Percentiles rank a stretch among this genome's conserved stretches.
Evolutionary conservation across 2,797 vertebrate species (phyloP).

Genomic region (Typhlichthys eigenmanni): DNA sequence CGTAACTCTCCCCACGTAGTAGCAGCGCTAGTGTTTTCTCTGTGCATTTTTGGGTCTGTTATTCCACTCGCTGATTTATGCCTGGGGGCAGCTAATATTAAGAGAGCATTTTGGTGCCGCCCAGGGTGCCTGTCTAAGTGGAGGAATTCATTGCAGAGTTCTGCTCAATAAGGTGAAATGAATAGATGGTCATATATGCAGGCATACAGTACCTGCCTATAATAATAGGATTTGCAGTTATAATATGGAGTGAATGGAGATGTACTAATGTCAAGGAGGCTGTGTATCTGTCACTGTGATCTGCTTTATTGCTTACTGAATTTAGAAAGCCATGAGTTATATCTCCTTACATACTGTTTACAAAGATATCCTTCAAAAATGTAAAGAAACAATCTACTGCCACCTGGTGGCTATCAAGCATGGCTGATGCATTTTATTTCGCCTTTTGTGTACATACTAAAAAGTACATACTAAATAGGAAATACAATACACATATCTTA

Average conservation of each 20-base stretch:
- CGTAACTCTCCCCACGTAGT: conserved; percentile 49
- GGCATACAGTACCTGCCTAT: conserved; percentile 39
- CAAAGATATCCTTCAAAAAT: conserved; percentile 25
- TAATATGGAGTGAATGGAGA: conserved; percentile 35
- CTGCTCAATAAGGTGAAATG: conserved; percentile 77
- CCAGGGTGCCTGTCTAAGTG: conserved; percentile 76
- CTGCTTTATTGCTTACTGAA: conserved; percentile 21
- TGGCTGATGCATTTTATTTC: not conserved
- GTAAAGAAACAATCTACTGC: conserved; percentile 49
- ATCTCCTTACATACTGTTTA: conserved; percentile 27
- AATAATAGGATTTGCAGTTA: conserved; percentile 43
- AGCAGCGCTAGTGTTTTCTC: conserved; percentile 70
- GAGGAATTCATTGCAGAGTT: conserved; percentile 71
- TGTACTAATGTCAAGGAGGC: conserved; percentile 4
- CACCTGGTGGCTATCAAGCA: conserved; percentile 58
- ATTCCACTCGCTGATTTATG: conserved; percentile 80
- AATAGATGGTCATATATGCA: conserved; percentile 69
- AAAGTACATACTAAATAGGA: not conserved
- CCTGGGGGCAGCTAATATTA: conserved; percentile 78
- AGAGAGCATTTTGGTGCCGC: conserved; percentile 77
- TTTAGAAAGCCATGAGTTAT: conserved; percentile 28
- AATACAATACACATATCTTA: no score
- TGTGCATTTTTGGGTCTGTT: conserved; percentile 79
- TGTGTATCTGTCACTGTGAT: conserved; percentile 10
- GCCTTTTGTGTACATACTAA: not conserved